Percentiles rank a stretch among this genome's conserved stretches.
Conservation (phyloP, 2,797 vertebrate genomes). For the Gallinago solitaria region DNA sequence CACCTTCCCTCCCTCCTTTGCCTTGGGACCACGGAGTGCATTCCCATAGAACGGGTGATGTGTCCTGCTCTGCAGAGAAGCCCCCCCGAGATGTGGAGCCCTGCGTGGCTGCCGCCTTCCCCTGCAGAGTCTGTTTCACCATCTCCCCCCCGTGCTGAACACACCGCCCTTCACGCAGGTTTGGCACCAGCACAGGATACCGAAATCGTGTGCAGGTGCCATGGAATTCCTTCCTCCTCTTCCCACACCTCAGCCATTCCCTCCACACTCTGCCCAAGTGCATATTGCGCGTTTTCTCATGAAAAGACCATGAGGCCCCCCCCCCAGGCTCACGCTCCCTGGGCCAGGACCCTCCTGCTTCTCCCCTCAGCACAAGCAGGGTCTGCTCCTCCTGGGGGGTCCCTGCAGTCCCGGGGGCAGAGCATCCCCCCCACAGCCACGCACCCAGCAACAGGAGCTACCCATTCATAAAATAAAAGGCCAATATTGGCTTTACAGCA, state of each 20-base stretch:
- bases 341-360: neutral
- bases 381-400: neutral
- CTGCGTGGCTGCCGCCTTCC: neutral
- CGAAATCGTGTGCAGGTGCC: neutral
- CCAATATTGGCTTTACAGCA: neutral
- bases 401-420: neutral
- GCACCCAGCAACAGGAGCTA: fast-evolving
- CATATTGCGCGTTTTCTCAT: fast-evolving
- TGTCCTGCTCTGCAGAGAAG: neutral
- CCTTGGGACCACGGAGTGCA: neutral
- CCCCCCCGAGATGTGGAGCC: fast-evolving
- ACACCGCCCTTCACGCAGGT: neutral
- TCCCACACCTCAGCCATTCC: neutral
- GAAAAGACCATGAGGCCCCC: neutral
- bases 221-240: neutral
- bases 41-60: neutral
- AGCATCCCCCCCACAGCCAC: neutral
- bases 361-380: neutral
- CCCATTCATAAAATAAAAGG: neutral
- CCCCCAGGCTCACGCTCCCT: fast-evolving
- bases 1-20: neutral
- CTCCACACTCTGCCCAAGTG: neutral
- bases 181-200: neutral
- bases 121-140: neutral
- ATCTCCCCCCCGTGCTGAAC: neutral